These are phyloP conservation scores for Toxotes lorentzi DNA, from an alignment of 2,797 vertebrate species.

Conservation along the genomic window DNA sequence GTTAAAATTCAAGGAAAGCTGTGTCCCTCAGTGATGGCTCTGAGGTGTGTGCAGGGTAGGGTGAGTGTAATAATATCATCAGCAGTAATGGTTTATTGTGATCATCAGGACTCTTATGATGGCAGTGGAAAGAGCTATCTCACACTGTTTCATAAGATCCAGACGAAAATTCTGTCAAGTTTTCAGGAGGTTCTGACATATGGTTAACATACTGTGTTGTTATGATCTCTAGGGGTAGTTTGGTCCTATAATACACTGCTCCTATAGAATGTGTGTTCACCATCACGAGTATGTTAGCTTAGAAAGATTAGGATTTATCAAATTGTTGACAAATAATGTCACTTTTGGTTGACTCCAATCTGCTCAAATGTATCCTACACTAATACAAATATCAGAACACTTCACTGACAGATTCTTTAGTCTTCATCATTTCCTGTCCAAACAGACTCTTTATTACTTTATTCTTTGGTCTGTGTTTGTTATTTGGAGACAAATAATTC, in stretches of 20 bases:
- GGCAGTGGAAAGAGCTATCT: conserved; percentile 21
- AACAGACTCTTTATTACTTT: neutral
- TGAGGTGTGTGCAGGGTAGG: conserved; percentile 43
- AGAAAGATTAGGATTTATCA: conserved; percentile 15
- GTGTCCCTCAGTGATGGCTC: conserved; percentile 23
- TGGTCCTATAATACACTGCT: conserved; percentile 21
- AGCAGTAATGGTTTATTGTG: conserved; percentile 36
- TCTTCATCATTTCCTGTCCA: conserved; percentile 12
- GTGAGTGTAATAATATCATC: conserved; percentile 45
- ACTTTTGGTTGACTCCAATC: conserved; percentile 1
- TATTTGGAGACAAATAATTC: neutral
- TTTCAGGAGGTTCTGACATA: conserved; percentile 50
- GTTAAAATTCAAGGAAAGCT: conserved; percentile 47
- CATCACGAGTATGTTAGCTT: conserved; percentile 1
- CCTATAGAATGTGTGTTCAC: conserved; percentile 7
- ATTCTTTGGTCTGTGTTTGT: neutral
- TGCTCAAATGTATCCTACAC: conserved; percentile 6
- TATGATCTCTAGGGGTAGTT: conserved; percentile 5
- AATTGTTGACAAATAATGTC: conserved; percentile 4
- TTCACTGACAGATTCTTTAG: conserved; percentile 17
- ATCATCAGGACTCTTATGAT: conserved; percentile 29
- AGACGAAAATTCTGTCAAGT: neutral
- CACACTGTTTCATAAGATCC: conserved; percentile 19
- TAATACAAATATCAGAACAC: neutral
- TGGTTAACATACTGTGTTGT: conserved; percentile 45